Conservation (phyloP, 2,888 invertebrate genomes). For the Mythimna vitellina region DNA sequence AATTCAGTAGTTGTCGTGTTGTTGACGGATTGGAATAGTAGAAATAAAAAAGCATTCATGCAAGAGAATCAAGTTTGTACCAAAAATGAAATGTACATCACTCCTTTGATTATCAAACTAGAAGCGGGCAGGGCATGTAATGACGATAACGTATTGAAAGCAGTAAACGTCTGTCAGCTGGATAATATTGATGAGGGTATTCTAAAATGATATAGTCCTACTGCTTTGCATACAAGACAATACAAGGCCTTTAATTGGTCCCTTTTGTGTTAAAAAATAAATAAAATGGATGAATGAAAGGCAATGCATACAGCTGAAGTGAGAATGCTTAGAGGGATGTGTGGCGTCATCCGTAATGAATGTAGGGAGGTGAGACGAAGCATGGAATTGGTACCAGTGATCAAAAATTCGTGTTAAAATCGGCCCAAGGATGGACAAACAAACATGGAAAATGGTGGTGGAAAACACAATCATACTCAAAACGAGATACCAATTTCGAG, state of each 20-base stretch:
- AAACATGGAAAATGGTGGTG: neutral
- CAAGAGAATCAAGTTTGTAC: too few species aligned
- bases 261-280: too few species aligned
- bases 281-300: neutral
- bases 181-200: neutral
- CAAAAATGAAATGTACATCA: constrained; percentile 2
- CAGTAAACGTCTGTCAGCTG: neutral
- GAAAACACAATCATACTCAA: too few species aligned
- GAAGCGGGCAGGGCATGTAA: neutral
- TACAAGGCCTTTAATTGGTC: too few species aligned
- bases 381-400: neutral
- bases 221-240: neutral
- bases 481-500: neutral
- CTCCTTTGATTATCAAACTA: neutral
- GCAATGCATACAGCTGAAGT: neutral
- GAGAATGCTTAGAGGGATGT: neutral
- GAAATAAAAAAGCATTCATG: neutral
- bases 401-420: neutral
- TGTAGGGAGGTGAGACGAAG: neutral
- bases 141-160: neutral
- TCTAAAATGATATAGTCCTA: neutral
- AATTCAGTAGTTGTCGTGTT: neutral
- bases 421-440: neutral
- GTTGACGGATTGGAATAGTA: neutral
- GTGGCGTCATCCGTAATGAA: neutral